A percentile compares a stretch with the other conserved stretches of the same genome.
Conservation (phyloP, 2,888 invertebrate genomes). For the Chymomyza procnemis region DNA sequence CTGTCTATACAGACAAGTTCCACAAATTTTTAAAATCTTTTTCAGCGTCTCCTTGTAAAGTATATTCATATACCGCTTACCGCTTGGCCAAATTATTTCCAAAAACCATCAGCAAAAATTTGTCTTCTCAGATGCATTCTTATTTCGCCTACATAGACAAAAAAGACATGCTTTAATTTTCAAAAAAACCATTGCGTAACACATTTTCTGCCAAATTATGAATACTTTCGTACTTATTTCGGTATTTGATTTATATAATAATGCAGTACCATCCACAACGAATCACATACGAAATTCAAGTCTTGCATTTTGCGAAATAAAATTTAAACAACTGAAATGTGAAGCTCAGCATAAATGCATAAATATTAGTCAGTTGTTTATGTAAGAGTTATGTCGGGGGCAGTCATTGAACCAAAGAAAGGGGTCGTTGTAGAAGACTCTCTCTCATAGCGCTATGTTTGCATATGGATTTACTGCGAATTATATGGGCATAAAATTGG, state of each 20-base stretch:
- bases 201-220: conserved; percentile 12
- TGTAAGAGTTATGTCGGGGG: not conserved
- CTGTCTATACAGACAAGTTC: no score
- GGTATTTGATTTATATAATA: conserved; percentile 24
- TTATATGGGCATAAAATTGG: not conserved
- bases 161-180: not conserved
- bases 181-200: conserved; percentile 9
- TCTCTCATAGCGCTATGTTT: not conserved
- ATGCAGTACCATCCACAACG: no score
- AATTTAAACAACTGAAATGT: not conserved
- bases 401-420: not conserved
- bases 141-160: no score
- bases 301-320: not conserved
- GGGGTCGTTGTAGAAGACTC: not conserved
- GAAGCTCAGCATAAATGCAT: conserved; percentile 20
- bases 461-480: not conserved
- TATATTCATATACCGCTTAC: no score
- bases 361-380: not conserved
- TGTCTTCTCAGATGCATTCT: no score
- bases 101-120: no score
- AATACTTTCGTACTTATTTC: no score
- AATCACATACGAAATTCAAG: no score
- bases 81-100: no score
- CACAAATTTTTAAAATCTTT: no score
- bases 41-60: no score